Percentiles rank a stretch among this genome's conserved stretches.
These are phyloP conservation scores for Heliornis fulica DNA, from an alignment of 2,113 vertebrate genomes.

Conservation along the genomic window DNA sequence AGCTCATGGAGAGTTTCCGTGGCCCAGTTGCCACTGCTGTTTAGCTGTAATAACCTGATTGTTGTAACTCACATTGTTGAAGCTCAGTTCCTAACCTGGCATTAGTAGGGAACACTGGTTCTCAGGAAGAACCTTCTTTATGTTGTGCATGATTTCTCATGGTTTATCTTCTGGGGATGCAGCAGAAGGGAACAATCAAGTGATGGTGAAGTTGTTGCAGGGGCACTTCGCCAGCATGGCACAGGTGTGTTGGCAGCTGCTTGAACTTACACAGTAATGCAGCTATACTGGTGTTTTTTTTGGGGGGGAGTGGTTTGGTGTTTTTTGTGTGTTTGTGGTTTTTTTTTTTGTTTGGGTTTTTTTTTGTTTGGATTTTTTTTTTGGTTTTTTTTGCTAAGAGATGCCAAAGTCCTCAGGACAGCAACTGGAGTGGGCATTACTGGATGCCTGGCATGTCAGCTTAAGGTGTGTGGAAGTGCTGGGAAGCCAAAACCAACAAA, in stretches of 20 bases:
- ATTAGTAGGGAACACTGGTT: background rate
- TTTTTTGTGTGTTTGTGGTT: too few relatives aligned
- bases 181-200: background rate
- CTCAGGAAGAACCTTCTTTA: background rate
- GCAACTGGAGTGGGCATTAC: background rate
- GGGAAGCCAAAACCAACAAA: background rate
- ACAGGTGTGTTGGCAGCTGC: background rate
- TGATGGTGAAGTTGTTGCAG: background rate
- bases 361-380: too few relatives aligned
- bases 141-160: background rate
- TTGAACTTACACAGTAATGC: background rate
- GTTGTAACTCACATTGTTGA: rapidly evolving
- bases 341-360: too few relatives aligned
- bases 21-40: background rate
- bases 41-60: rapidly evolving
- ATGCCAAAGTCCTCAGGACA: background rate
- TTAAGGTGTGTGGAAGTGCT: background rate
- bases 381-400: background rate
- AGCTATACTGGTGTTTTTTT: too few relatives aligned
- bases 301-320: too few relatives aligned
- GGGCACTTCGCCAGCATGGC: background rate
- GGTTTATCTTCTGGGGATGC: background rate
- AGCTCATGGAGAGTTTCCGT: background rate
- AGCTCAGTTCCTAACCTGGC: background rate
- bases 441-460: background rate